phyloP scores from a whole-genome alignment of 2,888 invertebrate species.

The Acronicta psi region DNA sequence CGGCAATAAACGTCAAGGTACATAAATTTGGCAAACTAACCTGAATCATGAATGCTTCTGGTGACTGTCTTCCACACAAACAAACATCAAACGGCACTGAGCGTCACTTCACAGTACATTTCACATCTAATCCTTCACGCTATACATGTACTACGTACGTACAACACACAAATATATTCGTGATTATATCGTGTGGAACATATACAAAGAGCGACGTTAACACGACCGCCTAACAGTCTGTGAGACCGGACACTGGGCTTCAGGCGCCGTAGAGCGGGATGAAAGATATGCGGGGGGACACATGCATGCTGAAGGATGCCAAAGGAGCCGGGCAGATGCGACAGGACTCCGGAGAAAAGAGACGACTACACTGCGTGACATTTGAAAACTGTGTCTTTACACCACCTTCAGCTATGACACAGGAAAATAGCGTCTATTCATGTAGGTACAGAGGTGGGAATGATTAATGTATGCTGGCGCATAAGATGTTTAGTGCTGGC shows the following conservation, averaged over 20 bases:
- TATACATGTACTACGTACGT: conserved; percentile 72
- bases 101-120: conserved; percentile 86
- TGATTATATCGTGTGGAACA: conserved; percentile 64
- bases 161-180: conserved; percentile 73
- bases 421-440: conserved; percentile 48
- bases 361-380: conserved; percentile 88
- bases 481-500: conserved; percentile 65
- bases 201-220: conserved; percentile 65
- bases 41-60: conserved; percentile 87
- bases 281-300: conserved; percentile 85
- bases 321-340: conserved; percentile 87
- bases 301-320: conserved; percentile 86
- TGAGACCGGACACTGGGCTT: conserved; percentile 87
- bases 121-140: conserved; percentile 79
- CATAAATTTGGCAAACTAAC: conserved; percentile 71
- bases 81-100: conserved; percentile 79
- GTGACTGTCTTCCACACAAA: conserved; percentile 73
- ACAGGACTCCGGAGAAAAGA: conserved; percentile 89
- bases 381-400: conserved; percentile 89
- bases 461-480: conserved; percentile 33
- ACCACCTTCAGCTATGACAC: conserved; percentile 67
- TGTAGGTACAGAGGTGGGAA: conserved; percentile 50
- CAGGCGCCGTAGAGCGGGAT: conserved; percentile 83
- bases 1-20: conserved; percentile 42
- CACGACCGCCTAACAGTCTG: conserved; percentile 85